Conservation (phyloP, 2,797 vertebrate genomes). For the Bryconaethiops microstoma region DNA sequence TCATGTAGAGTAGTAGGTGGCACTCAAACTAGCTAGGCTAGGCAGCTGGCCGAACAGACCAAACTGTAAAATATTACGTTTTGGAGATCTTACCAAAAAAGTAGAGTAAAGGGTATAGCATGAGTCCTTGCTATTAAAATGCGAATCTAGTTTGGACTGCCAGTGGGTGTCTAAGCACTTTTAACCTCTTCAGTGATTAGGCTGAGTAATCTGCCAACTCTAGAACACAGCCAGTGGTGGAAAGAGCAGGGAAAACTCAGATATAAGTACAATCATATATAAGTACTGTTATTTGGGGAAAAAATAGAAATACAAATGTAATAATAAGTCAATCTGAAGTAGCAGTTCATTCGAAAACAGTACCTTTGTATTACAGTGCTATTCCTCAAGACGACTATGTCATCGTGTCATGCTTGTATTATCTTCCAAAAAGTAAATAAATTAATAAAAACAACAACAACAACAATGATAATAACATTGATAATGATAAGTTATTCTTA, state of each 20-base stretch:
- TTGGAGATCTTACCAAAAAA: conserved; percentile 22
- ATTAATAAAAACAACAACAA: too few species aligned
- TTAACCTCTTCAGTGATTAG: conserved; percentile 21
- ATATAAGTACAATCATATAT: neutral
- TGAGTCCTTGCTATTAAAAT: conserved; percentile 1
- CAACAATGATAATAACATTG: neutral
- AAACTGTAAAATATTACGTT: neutral
- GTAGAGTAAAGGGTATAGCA: neutral
- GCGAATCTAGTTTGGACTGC: conserved; percentile 3
- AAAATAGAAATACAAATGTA: neutral
- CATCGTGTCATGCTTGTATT: too few species aligned
- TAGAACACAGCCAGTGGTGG: conserved; percentile 16
- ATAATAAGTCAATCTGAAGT: neutral
- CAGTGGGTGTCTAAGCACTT: conserved; percentile 23
- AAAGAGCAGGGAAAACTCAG: neutral
- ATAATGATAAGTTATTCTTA: too few species aligned
- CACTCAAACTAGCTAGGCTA: conserved; percentile 4
- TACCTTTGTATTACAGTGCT: neutral
- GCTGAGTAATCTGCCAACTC: neutral
- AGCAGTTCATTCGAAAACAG: neutral
- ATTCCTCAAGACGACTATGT: neutral
- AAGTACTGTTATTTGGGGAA: neutral
- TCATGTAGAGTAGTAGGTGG: conserved; percentile 35
- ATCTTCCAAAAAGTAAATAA: too few species aligned
- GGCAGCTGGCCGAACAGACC: conserved; percentile 9